Evolutionary conservation across 2,888 invertebrate species (phyloP).

Genomic region (Amorpha juglandis): DNA sequence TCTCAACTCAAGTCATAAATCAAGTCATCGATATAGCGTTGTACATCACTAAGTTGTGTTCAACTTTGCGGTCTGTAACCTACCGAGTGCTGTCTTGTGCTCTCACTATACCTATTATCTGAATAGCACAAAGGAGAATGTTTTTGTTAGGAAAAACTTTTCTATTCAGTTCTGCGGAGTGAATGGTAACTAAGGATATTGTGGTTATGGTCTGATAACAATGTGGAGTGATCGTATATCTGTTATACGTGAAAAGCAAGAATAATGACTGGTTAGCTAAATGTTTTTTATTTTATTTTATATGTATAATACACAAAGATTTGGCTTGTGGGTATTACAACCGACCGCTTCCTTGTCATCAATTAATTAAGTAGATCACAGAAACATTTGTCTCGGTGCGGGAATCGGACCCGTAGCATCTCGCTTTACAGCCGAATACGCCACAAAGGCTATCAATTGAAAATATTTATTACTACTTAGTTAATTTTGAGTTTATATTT

Average conservation of each 20-base stretch:
- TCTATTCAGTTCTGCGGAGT: conserved; percentile 21
- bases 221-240: background rate
- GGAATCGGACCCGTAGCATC: too few relatives aligned
- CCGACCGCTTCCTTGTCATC: too few relatives aligned
- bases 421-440: too few relatives aligned
- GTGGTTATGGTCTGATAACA: conserved; percentile 18
- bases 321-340: too few relatives aligned
- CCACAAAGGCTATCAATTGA: too few relatives aligned
- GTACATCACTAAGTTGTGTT: conserved; percentile 46
- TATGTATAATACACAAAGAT: too few relatives aligned
- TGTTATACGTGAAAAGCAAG: background rate
- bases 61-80: conserved; percentile 46
- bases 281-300: background rate
- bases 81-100: conserved; percentile 37
- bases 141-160: conserved; percentile 26
- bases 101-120: conserved; percentile 26
- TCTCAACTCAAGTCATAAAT: background rate
- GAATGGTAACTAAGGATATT: conserved; percentile 16
- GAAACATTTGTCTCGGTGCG: too few relatives aligned
- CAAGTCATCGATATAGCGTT: conserved; percentile 33
- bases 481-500: too few relatives aligned
- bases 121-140: conserved; percentile 27
- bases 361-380: too few relatives aligned
- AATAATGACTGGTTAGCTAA: background rate
- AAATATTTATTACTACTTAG: too few relatives aligned